Evolutionary conservation across 2,888 invertebrate species (phyloP).

Genomic region (Pogonocherus hispidulus): DNA sequence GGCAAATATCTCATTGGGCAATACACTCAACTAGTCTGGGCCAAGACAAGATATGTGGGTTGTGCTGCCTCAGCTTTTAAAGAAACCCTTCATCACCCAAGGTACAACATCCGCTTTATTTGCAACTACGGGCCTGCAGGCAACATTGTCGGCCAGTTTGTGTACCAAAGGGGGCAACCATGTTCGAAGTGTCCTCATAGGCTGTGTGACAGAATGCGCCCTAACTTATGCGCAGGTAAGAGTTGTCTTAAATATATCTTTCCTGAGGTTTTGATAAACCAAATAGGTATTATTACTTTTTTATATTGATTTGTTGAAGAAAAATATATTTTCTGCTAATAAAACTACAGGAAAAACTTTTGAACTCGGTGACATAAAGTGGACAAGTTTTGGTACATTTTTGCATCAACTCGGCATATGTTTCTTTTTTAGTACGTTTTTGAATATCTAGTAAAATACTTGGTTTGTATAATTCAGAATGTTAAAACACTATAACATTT

Average conservation of each 20-base stretch:
- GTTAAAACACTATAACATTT: neutral
- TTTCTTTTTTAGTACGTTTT: too few relatives aligned
- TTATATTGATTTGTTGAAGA: too few relatives aligned
- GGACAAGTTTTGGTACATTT: too few relatives aligned
- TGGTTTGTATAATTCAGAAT: neutral
- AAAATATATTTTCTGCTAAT: too few relatives aligned
- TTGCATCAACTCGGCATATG: too few relatives aligned
- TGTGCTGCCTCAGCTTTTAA: constrained; percentile 50
- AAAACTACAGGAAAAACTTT: too few relatives aligned
- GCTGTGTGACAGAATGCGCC: constrained; percentile 44
- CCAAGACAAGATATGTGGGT: constrained; percentile 50
- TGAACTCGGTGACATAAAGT: too few relatives aligned
- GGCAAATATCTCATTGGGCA: constrained; percentile 51
- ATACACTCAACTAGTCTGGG: constrained; percentile 54
- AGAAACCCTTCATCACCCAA: constrained; percentile 19
- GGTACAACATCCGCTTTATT: constrained; percentile 49
- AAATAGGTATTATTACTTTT: too few relatives aligned
- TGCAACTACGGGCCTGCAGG: constrained; percentile 56
- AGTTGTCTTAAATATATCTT: too few relatives aligned
- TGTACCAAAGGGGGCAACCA: constrained; percentile 49
- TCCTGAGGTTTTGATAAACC: too few relatives aligned
- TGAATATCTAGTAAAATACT: neutral
- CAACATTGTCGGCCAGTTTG: constrained; percentile 47
- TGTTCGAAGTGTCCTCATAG: constrained; percentile 48
- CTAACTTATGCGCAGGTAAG: constrained; percentile 48